These are phyloP conservation scores for Danio choprae DNA, from an alignment of 2,797 vertebrate genomes.

Conservation along the genomic window DNA sequence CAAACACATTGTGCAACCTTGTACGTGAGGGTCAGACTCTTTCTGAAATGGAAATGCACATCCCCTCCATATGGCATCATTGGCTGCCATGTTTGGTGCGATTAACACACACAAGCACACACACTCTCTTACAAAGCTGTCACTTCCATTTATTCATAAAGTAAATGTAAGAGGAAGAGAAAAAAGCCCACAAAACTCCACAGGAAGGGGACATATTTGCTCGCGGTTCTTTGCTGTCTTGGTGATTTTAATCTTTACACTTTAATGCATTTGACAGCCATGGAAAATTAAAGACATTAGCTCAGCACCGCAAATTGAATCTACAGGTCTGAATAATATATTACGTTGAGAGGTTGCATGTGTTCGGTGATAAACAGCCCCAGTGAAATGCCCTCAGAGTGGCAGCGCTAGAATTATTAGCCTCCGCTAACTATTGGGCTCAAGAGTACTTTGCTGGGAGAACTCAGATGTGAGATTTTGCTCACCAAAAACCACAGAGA, in stretches of 20 bases:
- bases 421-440: conserved; percentile 46
- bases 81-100: conserved; percentile 28
- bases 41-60: conserved; percentile 39
- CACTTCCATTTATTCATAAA: conserved; percentile 54
- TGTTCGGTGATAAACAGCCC: conserved; percentile 61
- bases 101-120: conserved; percentile 5
- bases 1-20: conserved; percentile 24
- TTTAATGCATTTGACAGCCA: conserved; percentile 49
- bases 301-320: conserved; percentile 49
- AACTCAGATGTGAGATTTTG: conserved; percentile 50
- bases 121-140: conserved; percentile 8
- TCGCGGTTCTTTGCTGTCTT: conserved; percentile 40
- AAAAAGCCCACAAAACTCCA: conserved; percentile 24
- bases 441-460: conserved; percentile 40
- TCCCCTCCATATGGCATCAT: conserved; percentile 48
- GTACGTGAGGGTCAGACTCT: conserved; percentile 32
- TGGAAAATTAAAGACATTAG: conserved; percentile 62
- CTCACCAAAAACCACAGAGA: conserved; percentile 19
- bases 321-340: conserved; percentile 59
- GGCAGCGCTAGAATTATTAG: conserved; percentile 56
- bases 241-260: conserved; percentile 53
- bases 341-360: conserved; percentile 55
- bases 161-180: conserved; percentile 37
- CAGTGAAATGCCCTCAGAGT: conserved; percentile 55
- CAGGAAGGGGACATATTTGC: conserved; percentile 32